Base-by-base conservation (phyloP, 1,140 invertebrate genomes). In the Drusus annulatus region DNA sequence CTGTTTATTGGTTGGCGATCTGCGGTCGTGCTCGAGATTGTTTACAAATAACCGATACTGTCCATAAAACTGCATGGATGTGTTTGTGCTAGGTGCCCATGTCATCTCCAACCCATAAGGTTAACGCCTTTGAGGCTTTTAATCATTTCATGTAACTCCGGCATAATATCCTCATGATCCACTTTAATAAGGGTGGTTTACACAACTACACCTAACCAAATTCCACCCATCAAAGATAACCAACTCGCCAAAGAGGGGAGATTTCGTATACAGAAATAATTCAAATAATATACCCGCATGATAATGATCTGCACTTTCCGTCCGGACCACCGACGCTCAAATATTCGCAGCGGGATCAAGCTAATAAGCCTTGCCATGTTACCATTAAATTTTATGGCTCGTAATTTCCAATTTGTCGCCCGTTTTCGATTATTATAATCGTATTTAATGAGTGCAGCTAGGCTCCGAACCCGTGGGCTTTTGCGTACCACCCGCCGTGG, bases 381-480 rank as follows among this genome's bases (percentile, higher is more conserved):
- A 45, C 52, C 80, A 83, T 83, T 83, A 83, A 83, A 75, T 83
- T 83, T 83, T 83, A 83, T 83, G 78, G 78, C 74, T 83, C 82
- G 76, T 83, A 83, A 83, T 83, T 83, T 83, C 82, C 80, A 80
- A 81, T 81, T 83, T 83, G 82, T 83, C 82, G 77, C 80, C 75
- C 80, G 76, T 76, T 78, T 81, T 81, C 80, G 80, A 83, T 83
- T 81, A 83, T 83, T 81, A 83, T 83, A 81, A 83, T 83, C 78
- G 60, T 17, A 68, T 63, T 81, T 80, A 81, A 83, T 77, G 78
- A 82, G 75, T 6, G 62, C 17, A 13, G 75, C 51, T 74, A 60
- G 31, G 50, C 68, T 77, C 75, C 76, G 36, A 62, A 36, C 78
- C 10, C 65, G 68, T 16, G 50, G 63, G n/a, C 58, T 1, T 15